Base-by-base conservation (phyloP, 2,888 invertebrate genomes). In the Ormyrus pomaceus region DNA sequence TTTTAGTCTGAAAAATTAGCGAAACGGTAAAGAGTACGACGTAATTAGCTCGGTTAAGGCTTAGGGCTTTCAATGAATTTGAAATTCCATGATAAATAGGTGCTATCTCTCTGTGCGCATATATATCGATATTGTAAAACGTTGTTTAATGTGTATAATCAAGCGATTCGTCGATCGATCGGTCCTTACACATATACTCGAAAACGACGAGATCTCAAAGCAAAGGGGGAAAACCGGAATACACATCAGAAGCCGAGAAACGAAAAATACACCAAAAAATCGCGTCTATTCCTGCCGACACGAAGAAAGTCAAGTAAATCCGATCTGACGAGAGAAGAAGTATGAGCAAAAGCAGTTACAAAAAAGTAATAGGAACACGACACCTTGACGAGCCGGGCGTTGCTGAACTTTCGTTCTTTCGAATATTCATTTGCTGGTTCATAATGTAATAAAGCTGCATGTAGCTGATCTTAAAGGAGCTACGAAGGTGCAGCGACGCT, bases 251-350 rank as follows among this genome's bases (percentile, higher is more conserved):
- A 48, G 10, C 13, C 0, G 61, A 66, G 50, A 69, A 79, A 76
- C 9, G 65, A 69, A 61, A 56, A 71, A 68, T 51, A 77, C 62
- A 77, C 72, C 65, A 80, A 75, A 80, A 75, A 72, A 79, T 80
- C 55, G 74, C 74, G 71, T 75, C 62, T 77, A 82, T 80, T 82
- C 80, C 80, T 82, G 74, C 77, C 82, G 74, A 80, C 61, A 79
- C 66, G 68, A 82, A 74, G 80, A 82, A 82, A 82, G 74, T 82
- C 75, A 58, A 13, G 64, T 48, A 76, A 19, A 78, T 75, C 48
- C 65, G 34, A 81, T 68, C 13, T 46, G 73, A 48, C 55, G 68
- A 58, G 50, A 64, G 64, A 19, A 19, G 19, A 19, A 19, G 19
- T 19, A 19, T 19, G 19, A 69, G 45, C 55, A 73, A 66, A 66